A percentile compares a stretch with the other conserved stretches of the same genome.
Evolutionary conservation across 2,888 invertebrate genomes (phyloP).

Genomic region (Trachelus tabidus): DNA sequence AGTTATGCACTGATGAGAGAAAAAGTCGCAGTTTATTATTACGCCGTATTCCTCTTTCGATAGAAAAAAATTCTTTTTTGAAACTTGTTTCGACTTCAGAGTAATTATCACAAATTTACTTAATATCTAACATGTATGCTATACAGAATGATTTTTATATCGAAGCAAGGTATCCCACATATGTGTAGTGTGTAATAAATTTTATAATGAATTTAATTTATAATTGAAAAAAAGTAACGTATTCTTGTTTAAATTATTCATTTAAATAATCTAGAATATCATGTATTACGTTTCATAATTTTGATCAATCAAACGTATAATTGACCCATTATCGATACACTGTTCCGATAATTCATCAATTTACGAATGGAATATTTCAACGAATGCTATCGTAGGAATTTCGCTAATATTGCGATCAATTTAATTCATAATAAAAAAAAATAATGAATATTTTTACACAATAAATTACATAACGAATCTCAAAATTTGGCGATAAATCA

Average conservation of each 20-base stretch:
- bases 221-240: neutral
- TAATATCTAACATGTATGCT: no score
- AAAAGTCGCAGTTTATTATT: neutral
- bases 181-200: neutral
- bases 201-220: neutral
- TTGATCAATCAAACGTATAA: neutral
- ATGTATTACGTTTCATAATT: neutral
- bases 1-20: neutral
- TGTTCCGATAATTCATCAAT: neutral
- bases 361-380: neutral
- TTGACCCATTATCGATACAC: neutral
- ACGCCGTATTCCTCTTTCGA: no score
- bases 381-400: neutral
- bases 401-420: neutral
- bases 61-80: no score
- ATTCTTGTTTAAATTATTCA: neutral
- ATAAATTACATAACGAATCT: neutral
- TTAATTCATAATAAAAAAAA: no score
- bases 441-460: neutral
- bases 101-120: neutral
- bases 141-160: no score
- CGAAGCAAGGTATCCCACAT: neutral
- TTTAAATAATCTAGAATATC: neutral
- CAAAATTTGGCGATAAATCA: neutral
- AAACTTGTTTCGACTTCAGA: neutral